Evolutionary conservation across 2,113 vertebrate species (phyloP).

Genomic region (Indicator indicator): DNA sequence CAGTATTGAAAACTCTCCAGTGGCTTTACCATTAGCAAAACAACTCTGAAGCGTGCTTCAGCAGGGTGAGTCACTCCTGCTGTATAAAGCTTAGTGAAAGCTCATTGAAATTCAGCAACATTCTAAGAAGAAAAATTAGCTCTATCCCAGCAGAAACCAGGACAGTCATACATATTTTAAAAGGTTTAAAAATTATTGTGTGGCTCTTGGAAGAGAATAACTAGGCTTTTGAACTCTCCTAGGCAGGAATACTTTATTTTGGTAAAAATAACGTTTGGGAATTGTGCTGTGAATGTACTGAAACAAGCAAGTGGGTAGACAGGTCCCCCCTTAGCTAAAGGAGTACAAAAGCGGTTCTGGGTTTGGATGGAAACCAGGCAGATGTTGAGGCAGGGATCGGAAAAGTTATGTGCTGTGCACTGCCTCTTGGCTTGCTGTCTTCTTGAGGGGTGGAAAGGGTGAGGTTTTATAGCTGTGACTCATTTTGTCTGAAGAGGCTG

Average conservation of each 20-base stretch:
- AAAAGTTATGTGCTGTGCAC: background rate
- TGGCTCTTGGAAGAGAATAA: background rate
- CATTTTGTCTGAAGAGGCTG: background rate
- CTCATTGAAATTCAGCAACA: background rate
- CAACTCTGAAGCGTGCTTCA: background rate
- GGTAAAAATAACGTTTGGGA: background rate
- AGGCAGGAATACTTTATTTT: background rate
- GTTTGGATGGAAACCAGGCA: background rate
- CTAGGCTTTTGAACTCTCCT: background rate
- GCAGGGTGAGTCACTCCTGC: background rate
- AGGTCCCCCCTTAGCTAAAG: background rate
- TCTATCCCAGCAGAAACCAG: background rate
- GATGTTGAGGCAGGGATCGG: background rate
- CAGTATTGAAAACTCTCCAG: background rate
- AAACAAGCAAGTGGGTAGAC: background rate
- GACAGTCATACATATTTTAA: background rate
- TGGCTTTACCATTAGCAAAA: background rate
- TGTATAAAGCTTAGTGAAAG: background rate
- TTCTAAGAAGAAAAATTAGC: background rate
- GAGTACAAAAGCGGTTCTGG: background rate
- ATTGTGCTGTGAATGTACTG: background rate
- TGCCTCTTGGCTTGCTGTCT: background rate
- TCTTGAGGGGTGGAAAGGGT: background rate
- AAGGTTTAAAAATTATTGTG: background rate
- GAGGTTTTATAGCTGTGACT: background rate